These are phyloP conservation scores for Mimumesa dahlbomi DNA, from an alignment of 2,888 invertebrate species.

Conservation along the genomic window DNA sequence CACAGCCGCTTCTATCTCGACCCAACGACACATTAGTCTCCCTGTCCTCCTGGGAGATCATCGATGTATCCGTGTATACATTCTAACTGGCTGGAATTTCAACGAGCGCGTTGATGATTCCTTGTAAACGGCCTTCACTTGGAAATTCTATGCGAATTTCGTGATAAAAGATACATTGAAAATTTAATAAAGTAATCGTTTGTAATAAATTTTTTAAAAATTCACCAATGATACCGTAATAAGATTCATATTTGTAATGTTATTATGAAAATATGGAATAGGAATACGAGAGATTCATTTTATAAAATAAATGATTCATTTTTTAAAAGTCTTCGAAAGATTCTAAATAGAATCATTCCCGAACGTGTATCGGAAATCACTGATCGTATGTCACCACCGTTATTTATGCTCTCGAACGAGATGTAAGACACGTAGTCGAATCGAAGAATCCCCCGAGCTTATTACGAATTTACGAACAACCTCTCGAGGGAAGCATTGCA, in stretches of 20 bases:
- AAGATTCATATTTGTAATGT: too few relatives aligned
- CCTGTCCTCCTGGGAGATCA: slow-evolving; percentile 66
- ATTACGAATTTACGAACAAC: slow-evolving; percentile 68
- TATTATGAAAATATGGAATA: too few relatives aligned
- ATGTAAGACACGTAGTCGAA: slow-evolving; percentile 34
- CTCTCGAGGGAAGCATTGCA: slow-evolving; percentile 66
- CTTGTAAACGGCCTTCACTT: neutral
- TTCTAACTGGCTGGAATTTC: slow-evolving; percentile 59
- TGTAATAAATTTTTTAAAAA: too few relatives aligned
- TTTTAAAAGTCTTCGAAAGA: neutral
- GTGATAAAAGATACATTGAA: neutral
- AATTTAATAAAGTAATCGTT: too few relatives aligned
- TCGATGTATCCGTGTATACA: slow-evolving; percentile 41
- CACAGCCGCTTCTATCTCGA: slow-evolving; percentile 66
- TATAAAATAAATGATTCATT: neutral
- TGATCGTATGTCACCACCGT: slow-evolving; percentile 18
- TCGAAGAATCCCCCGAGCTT: slow-evolving; percentile 56
- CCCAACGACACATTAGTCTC: slow-evolving; percentile 70
- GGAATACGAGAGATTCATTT: too few relatives aligned
- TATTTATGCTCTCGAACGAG: slow-evolving; percentile 44
- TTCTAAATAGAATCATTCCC: slow-evolving; percentile 1
- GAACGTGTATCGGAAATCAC: slow-evolving; percentile 14
- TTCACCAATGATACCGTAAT: too few relatives aligned
- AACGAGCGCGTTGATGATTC: slow-evolving; percentile 44
- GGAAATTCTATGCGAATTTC: neutral